Percentiles rank a stretch among this genome's conserved stretches.
These are phyloP conservation scores for Maniola jurtina DNA, from an alignment of 1,140 invertebrate genomes.

Conservation along the genomic window DNA sequence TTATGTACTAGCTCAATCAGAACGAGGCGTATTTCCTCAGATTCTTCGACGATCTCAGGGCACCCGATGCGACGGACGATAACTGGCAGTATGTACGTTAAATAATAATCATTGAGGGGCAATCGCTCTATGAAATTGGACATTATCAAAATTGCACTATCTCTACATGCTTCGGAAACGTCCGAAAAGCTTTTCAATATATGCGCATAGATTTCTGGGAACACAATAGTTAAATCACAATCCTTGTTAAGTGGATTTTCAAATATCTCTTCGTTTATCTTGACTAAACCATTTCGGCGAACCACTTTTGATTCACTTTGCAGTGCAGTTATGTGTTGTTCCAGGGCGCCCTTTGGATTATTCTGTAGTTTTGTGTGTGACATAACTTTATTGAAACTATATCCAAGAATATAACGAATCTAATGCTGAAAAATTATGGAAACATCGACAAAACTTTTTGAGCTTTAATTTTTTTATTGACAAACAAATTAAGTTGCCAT, in stretches of 20 bases:
- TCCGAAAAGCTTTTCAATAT: constrained; percentile 71
- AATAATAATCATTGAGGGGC: constrained; percentile 82
- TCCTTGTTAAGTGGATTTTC: constrained; percentile 50
- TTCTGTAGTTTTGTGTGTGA: constrained; percentile 40
- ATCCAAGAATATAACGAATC: neutral
- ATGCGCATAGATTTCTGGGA: constrained; percentile 69
- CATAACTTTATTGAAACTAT: constrained; percentile 22
- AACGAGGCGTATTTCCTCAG: constrained; percentile 90
- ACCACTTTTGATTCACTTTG: constrained; percentile 69
- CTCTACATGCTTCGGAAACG: constrained; percentile 64
- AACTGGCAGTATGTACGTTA: constrained; percentile 88
- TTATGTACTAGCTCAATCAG: constrained; percentile 82
- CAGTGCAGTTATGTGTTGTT: constrained; percentile 54
- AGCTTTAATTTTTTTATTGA: constrained; percentile 21
- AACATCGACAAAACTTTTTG: neutral
- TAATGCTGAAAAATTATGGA: neutral
- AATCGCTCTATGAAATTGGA: constrained; percentile 64
- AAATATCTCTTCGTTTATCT: constrained; percentile 67
- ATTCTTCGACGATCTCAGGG: constrained; percentile 87
- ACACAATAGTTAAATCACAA: constrained; percentile 62
- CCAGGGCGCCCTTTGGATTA: constrained; percentile 51
- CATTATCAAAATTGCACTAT: constrained; percentile 57
- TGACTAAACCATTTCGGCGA: constrained; percentile 55
- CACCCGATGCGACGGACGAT: constrained; percentile 87
- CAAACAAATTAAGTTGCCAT: constrained; percentile 36